phyloP scores from a whole-genome alignment of 1,140 invertebrate genomes.

The Drosophila ercepeae region DNA sequence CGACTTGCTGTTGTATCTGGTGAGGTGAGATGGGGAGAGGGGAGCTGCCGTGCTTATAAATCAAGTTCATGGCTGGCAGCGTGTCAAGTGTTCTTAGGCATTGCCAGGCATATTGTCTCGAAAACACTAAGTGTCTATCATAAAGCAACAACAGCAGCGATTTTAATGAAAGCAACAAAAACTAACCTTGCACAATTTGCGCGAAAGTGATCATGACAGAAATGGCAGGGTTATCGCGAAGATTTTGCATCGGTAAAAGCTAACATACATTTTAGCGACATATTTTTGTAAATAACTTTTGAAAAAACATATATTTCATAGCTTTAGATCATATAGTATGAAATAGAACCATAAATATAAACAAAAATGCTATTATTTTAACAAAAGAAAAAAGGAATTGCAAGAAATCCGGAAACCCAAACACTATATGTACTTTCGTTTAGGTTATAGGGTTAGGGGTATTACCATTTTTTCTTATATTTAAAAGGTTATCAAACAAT shows the following conservation, averaged over 20 bases:
- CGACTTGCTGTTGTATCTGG: slow-evolving; percentile 86
- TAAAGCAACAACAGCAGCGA: slow-evolving; percentile 10
- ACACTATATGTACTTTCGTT: too few species aligned
- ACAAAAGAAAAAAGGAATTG: too few species aligned
- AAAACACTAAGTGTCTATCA: slow-evolving; percentile 36
- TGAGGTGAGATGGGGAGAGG: slow-evolving; percentile 85
- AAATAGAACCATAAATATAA: too few species aligned
- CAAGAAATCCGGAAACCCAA: too few species aligned
- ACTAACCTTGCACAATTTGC: slow-evolving; percentile 73
- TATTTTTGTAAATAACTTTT: too few species aligned
- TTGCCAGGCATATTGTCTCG: slow-evolving; percentile 35
- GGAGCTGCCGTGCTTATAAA: slow-evolving; percentile 59
- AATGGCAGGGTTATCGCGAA: slow-evolving; percentile 20
- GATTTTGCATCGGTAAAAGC: slow-evolving; percentile 1
- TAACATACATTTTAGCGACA: too few species aligned
- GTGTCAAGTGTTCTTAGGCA: slow-evolving; percentile 73
- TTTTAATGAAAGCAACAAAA: slow-evolving; percentile 34
- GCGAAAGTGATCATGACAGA: slow-evolving; percentile 38
- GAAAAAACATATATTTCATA: too few species aligned
- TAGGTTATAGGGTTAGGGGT: too few species aligned
- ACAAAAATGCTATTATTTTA: too few species aligned
- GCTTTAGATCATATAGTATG: too few species aligned
- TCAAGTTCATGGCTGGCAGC: slow-evolving; percentile 75
- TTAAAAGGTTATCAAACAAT: too few species aligned
- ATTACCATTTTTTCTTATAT: too few species aligned